Percentiles rank a stretch among this genome's conserved stretches.
These are phyloP conservation scores for Erpornis zantholeuca DNA, from an alignment of 2,113 vertebrate genomes.

Conservation along the genomic window DNA sequence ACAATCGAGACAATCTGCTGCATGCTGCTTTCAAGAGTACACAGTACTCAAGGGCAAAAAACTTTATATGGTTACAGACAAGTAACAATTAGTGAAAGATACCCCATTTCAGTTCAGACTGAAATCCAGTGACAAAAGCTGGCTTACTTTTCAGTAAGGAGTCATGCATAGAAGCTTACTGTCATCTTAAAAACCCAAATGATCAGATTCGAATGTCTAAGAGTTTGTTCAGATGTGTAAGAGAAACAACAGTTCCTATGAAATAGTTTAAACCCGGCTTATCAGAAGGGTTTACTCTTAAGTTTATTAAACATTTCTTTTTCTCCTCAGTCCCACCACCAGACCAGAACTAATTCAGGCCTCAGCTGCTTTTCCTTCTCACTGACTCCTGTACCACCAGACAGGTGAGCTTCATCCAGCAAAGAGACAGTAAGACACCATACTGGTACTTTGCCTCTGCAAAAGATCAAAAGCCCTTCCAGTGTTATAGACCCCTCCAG, in stretches of 20 bases:
- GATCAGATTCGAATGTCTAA: not conserved
- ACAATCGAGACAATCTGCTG: slow-evolving; percentile 40
- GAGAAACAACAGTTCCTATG: not conserved
- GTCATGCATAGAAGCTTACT: not conserved
- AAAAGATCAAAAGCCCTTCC: not conserved
- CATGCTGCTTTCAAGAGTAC: slow-evolving; percentile 46
- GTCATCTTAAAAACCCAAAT: not conserved
- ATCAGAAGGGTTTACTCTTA: not conserved
- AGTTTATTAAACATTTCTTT: not conserved
- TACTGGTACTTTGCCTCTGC: not conserved
- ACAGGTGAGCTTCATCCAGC: not conserved
- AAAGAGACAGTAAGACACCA: not conserved
- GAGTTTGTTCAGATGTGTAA: not conserved
- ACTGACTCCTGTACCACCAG: not conserved
- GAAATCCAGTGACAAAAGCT: not conserved
- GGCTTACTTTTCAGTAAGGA: not conserved
- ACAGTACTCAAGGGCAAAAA: slow-evolving; percentile 22
- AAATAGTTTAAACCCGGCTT: not conserved
- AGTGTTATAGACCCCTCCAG: not conserved
- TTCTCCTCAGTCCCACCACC: not conserved
- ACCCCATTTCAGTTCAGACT: slow-evolving; percentile 23
- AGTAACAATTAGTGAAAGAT: slow-evolving; percentile 3
- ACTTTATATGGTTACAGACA: slow-evolving; percentile 46
- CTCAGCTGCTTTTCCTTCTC: not conserved
- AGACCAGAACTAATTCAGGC: not conserved